phyloP scores from a whole-genome alignment of 2,888 invertebrate species.

The Cheilosia variabilis region DNA sequence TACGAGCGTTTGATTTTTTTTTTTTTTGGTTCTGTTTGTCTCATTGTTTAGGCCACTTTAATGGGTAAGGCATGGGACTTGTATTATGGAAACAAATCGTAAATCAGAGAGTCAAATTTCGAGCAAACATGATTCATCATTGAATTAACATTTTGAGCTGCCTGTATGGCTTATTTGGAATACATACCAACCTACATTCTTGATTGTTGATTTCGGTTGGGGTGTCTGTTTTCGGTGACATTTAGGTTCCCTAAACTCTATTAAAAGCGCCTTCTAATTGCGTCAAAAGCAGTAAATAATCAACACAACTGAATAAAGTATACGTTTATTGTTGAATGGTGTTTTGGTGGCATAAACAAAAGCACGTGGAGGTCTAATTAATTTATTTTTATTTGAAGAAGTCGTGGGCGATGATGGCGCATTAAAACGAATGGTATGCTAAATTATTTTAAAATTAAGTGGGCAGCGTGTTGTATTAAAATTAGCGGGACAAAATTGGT shows the following conservation, averaged over 20 bases:
- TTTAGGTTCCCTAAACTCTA: slow-evolving; percentile 20
- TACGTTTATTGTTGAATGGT: slow-evolving; percentile 13
- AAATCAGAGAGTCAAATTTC: slow-evolving; percentile 34
- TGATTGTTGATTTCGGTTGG: slow-evolving; percentile 2
- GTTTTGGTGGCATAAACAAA: slow-evolving; percentile 33
- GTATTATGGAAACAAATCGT: slow-evolving; percentile 33
- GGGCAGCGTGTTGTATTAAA: slow-evolving; percentile 25
- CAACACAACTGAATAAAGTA: slow-evolving; percentile 2
- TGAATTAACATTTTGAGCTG: slow-evolving; percentile 24
- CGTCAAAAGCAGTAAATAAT: slow-evolving; percentile 14
- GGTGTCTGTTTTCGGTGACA: slow-evolving; percentile 32
- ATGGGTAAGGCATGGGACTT: slow-evolving; percentile 13
- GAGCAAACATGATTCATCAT: slow-evolving; percentile 56
- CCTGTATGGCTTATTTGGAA: background rate
- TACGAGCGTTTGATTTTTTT: slow-evolving; percentile 38
- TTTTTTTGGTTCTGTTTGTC: background rate
- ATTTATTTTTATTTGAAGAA: slow-evolving; percentile 36
- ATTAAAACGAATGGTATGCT: slow-evolving; percentile 38
- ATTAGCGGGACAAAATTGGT: slow-evolving; percentile 28
- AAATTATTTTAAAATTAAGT: slow-evolving; percentile 2
- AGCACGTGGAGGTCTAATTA: slow-evolving; percentile 54
- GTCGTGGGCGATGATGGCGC: slow-evolving; percentile 48
- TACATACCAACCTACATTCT: slow-evolving; percentile 4
- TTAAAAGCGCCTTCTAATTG: slow-evolving; percentile 54
- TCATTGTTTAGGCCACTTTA: background rate